Percentiles rank a stretch among this genome's conserved stretches.
These are phyloP conservation scores for Coleophora flavipennella DNA, from an alignment of 2,888 invertebrate species.

Conservation along the genomic window DNA sequence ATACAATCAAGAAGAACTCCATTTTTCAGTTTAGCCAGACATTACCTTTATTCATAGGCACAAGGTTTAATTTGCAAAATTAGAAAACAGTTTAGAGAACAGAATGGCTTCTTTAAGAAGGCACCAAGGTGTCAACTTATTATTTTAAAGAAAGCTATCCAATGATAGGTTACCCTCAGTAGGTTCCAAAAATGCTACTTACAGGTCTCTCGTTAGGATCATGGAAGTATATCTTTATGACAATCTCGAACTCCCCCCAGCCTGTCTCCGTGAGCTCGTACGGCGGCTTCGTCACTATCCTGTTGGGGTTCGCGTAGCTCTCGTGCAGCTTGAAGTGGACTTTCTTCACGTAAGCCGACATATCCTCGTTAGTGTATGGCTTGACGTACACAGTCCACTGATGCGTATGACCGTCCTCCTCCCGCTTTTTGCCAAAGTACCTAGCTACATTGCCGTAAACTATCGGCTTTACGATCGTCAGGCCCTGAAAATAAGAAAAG, in stretches of 20 bases:
- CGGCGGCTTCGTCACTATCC: slow-evolving; percentile 95
- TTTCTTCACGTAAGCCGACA: slow-evolving; percentile 95
- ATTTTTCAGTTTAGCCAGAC: too few relatives aligned
- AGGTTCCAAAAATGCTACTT: too few relatives aligned
- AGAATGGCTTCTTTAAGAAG: too few relatives aligned
- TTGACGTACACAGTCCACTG: slow-evolving; percentile 98
- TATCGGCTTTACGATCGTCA: slow-evolving; percentile 93
- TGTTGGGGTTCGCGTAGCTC: slow-evolving; percentile 94
- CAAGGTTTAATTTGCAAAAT: too few relatives aligned
- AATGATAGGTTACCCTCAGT: too few relatives aligned
- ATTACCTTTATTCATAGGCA: too few relatives aligned
- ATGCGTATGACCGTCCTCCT: slow-evolving; percentile 98
- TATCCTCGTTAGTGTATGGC: slow-evolving; percentile 93
- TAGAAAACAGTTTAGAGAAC: too few relatives aligned
- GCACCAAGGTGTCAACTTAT: too few relatives aligned
- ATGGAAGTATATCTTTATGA: slow-evolving; percentile 97
- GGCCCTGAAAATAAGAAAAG: slow-evolving; percentile 73
- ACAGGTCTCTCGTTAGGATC: slow-evolving; percentile 96
- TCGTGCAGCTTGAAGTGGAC: slow-evolving; percentile 98
- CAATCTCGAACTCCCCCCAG: slow-evolving; percentile 99
- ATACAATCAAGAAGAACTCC: too few relatives aligned
- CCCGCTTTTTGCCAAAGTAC: slow-evolving; percentile 96
- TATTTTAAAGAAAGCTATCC: too few relatives aligned
- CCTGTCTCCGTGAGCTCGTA: slow-evolving; percentile 98
- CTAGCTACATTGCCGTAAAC: slow-evolving; percentile 97